Evolutionary conservation across 2,113 vertebrate genomes (phyloP), one percentile per base, ranked within the genome.

Genomic region (Myotis davidii): DNA sequence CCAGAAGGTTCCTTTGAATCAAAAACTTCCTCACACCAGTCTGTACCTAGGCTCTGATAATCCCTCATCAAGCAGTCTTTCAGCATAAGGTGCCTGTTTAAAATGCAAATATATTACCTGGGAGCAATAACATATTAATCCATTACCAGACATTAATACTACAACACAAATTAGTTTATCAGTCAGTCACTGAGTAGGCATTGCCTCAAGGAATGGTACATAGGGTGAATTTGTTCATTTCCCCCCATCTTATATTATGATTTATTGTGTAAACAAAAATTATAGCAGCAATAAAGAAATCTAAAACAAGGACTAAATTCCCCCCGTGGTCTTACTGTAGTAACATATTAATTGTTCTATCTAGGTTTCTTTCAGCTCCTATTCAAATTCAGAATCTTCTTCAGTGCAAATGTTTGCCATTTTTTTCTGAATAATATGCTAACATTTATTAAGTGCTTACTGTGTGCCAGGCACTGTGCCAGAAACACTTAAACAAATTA

Each of bases 61-160:
- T 81, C 48, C 37, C 29, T 17, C 27, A 25, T 67, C 52, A 93
- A 42, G 37, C 56, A 86, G 61, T 74, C 61, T n/a, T 61, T 52
- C 8, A 50, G 85, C 16, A 90, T 54, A 50, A 87, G 37, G 32
- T 78, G 37, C 23, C 88, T 92, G 23, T 90, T 97, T 95, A 95
- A 96, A 94, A 94, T 95, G 72, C 67, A 90, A 95, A 97, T 90
- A 78, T 37, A 90, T 69, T 95, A 79, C 72, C 59, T 82, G 67
- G 29, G 45, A 85, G 45, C 27, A 23, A 37, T 88, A 93, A 74
- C 61, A 81, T 82, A 88, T 95, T 94, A 94, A 95, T 92, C 92
- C 42, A 85, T 93, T 85, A 90, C 48, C 67, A 94, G 61, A 27
- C 54, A 88, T 90, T 96, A 95, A 95, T 84, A 84, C 74, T 11